Percentiles rank a stretch among this genome's conserved stretches.
These are phyloP conservation scores for Tromatobia lineatoria DNA, from an alignment of 2,888 invertebrate species.

Conservation along the genomic window DNA sequence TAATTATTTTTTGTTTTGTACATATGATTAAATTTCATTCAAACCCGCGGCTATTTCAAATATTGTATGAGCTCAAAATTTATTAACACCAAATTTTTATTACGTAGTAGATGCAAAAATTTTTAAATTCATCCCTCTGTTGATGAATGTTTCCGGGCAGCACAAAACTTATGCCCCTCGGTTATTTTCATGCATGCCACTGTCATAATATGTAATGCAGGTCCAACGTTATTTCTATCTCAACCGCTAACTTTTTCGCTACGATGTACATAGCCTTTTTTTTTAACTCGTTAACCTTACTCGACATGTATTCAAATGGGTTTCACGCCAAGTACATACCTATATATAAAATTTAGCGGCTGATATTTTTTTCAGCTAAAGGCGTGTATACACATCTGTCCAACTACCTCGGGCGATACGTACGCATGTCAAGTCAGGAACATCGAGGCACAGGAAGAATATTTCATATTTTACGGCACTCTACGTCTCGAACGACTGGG, in stretches of 20 bases:
- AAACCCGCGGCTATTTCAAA: no score
- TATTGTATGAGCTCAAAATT: no score
- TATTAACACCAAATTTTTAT: no score
- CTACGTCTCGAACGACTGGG: conserved; percentile 71
- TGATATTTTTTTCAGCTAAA: conserved; percentile 25
- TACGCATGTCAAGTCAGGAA: conserved; percentile 42
- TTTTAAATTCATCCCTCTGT: no score
- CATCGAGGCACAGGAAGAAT: conserved; percentile 78
- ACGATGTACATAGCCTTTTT: background rate
- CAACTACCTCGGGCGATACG: conserved; percentile 55
- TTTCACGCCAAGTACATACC: background rate
- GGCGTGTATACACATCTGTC: conserved; percentile 52
- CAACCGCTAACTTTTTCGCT: conserved; percentile 34
- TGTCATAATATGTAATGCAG: background rate
- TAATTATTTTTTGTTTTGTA: no score
- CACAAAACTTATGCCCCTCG: background rate
- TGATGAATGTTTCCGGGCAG: background rate
- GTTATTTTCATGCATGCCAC: background rate
- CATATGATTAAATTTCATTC: no score
- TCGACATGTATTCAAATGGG: background rate
- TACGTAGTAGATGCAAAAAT: no score
- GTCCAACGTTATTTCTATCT: conserved; percentile 17
- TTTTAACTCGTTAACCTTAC: conserved; percentile 13
- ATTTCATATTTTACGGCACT: conserved; percentile 81
- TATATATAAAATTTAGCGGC: conserved; percentile 45